Evolutionary conservation across 2,113 vertebrate genomes (phyloP).

Genomic region (Xenopus borealis): DNA sequence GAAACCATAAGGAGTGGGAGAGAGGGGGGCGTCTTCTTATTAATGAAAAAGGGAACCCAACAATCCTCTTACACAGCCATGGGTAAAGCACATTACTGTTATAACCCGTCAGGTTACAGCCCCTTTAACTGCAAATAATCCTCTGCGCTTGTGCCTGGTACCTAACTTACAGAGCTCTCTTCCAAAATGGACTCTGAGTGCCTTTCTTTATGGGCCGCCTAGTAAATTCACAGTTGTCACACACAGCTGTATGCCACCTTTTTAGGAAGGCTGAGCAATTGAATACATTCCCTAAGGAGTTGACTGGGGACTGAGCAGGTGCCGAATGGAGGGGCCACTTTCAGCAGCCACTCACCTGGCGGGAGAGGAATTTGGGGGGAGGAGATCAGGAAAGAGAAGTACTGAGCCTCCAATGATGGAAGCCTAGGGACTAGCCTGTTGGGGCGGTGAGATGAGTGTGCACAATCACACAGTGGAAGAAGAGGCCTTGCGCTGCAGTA

Average conservation of each 20-base stretch:
- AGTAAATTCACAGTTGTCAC: conserved; percentile 25
- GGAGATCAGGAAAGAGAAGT: conserved; percentile 25
- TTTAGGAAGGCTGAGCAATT: conserved; percentile 25
- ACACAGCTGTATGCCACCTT: conserved; percentile 8
- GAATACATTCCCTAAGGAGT: conserved; percentile 38
- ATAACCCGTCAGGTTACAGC: conserved; percentile 24
- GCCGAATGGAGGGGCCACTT: conserved; percentile 7
- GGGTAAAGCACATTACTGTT: conserved; percentile 15
- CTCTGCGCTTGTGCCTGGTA: conserved; percentile 18
- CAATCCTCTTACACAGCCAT: conserved; percentile 13
- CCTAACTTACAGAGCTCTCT: conserved; percentile 1
- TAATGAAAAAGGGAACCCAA: conserved; percentile 5
- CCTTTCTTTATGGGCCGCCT: not conserved
- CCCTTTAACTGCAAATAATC: conserved; percentile 26
- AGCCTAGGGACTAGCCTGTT: conserved; percentile 37
- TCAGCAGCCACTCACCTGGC: conserved; percentile 17
- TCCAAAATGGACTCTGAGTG: too few species aligned
- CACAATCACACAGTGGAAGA: conserved; percentile 59
- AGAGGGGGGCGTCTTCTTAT: not conserved
- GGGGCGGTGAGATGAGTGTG: conserved; percentile 49
- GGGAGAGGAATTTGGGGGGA: conserved; percentile 6
- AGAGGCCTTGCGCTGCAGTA: conserved; percentile 78
- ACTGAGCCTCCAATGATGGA: conserved; percentile 34
- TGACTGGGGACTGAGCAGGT: conserved; percentile 21
- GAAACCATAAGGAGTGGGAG: too few species aligned